phyloP scores from a whole-genome alignment of 2,888 invertebrate species.

The Chrysolina haemoptera region DNA sequence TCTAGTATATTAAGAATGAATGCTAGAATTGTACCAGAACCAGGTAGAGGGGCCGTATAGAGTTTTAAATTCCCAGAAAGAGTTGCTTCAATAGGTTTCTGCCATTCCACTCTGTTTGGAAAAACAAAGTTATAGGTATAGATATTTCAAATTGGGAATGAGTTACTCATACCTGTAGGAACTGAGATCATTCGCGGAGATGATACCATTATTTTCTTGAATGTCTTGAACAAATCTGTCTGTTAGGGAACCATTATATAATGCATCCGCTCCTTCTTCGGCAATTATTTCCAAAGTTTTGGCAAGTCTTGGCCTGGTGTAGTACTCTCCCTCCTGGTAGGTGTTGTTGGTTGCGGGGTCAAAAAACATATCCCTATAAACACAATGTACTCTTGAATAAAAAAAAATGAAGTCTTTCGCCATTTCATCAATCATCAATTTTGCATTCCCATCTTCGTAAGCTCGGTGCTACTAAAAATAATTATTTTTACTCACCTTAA shows the following conservation, averaged over 20 bases:
- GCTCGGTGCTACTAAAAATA: too few relatives aligned
- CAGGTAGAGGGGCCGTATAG: slow-evolving; percentile 86
- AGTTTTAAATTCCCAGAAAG: slow-evolving; percentile 77
- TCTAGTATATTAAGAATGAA: slow-evolving; percentile 87
- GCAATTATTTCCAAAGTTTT: slow-evolving; percentile 72
- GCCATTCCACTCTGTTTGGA: slow-evolving; percentile 75
- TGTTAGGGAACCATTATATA: slow-evolving; percentile 75
- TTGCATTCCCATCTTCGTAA: too few relatives aligned
- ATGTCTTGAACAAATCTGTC: slow-evolving; percentile 64
- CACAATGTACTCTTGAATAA: background rate
- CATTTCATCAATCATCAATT: too few relatives aligned
- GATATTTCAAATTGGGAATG: background rate
- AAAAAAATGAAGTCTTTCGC: too few relatives aligned
- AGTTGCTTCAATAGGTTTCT: slow-evolving; percentile 74
- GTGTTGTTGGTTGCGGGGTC: slow-evolving; percentile 56
- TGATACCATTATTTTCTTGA: slow-evolving; percentile 77
- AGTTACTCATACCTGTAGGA: slow-evolving; percentile 76
- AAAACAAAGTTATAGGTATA: background rate
- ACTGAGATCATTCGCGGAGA: slow-evolving; percentile 83
- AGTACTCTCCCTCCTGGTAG: slow-evolving; percentile 52
- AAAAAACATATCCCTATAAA: slow-evolving; percentile 56
- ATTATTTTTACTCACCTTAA: slow-evolving; percentile 52
- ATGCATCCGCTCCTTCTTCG: slow-evolving; percentile 70
- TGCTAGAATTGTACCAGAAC: slow-evolving; percentile 84
- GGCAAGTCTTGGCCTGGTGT: slow-evolving; percentile 66